Evolutionary conservation across 2,888 invertebrate species (phyloP).

Genomic region (Callyntrura sp.): DNA sequence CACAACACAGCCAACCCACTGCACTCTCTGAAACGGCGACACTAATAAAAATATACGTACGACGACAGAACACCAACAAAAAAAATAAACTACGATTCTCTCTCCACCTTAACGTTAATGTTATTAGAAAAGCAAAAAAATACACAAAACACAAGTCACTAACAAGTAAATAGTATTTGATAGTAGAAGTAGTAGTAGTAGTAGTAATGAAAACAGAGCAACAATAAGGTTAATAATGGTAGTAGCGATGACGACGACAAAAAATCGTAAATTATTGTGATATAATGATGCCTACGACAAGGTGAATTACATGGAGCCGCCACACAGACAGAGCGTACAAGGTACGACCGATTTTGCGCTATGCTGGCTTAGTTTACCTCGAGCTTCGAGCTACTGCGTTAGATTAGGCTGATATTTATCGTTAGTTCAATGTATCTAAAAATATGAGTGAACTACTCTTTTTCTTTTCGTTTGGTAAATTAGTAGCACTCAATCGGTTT

Average conservation of each 20-base stretch:
- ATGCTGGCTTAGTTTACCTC: no score
- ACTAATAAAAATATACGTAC: constrained; percentile 27
- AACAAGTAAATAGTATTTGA: constrained; percentile 8
- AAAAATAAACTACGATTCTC: neutral
- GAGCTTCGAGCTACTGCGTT: no score
- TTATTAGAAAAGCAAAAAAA: constrained; percentile 51
- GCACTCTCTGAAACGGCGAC: constrained; percentile 1
- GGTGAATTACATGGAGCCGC: neutral
- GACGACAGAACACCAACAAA: neutral
- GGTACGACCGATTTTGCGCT: no score
- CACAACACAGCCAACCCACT: neutral
- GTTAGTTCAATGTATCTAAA: constrained; percentile 54
- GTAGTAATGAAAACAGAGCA: no score
- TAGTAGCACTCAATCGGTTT: neutral
- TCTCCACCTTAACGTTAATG: neutral
- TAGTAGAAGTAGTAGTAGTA: neutral
- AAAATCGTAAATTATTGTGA: no score
- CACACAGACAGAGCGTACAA: neutral
- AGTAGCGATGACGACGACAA: neutral
- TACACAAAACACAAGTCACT: constrained; percentile 42
- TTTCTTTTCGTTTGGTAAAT: neutral
- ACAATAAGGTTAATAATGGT: no score
- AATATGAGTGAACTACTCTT: constrained; percentile 50
- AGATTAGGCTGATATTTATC: neutral
- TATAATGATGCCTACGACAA: neutral